Percentiles rank a stretch among this genome's conserved stretches.
phyloP scores from a whole-genome alignment of 2,888 invertebrate species.

The Orthonevra nobilis region DNA sequence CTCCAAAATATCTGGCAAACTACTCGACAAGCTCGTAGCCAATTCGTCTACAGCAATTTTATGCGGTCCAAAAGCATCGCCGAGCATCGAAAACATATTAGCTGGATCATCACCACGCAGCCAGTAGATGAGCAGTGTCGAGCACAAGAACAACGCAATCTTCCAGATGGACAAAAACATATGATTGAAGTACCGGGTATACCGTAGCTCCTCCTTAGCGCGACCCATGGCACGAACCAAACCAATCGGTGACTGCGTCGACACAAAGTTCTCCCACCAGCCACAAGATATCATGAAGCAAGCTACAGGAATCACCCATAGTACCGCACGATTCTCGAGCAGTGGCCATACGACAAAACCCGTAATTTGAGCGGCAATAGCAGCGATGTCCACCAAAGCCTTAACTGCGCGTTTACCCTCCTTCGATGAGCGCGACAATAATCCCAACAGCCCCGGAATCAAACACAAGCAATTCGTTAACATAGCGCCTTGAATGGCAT shows the following conservation, averaged over 20 bases:
- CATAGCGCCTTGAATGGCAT: conserved; percentile 97
- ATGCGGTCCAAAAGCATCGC: conserved; percentile 88
- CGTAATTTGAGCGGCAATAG: conserved; percentile 93
- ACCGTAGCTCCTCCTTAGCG: conserved; percentile 89
- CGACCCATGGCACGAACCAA: conserved; percentile 86
- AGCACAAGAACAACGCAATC: conserved; percentile 88
- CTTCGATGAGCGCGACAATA: conserved; percentile 90
- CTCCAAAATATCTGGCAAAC: conserved; percentile 87
- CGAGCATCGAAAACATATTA: conserved; percentile 88
- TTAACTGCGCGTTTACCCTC: conserved; percentile 89
- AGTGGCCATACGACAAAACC: conserved; percentile 96
- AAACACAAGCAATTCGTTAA: conserved; percentile 97
- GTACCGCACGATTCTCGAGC: conserved; percentile 86
- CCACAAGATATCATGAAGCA: conserved; percentile 93
- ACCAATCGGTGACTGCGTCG: conserved; percentile 89
- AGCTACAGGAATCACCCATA: conserved; percentile 93
- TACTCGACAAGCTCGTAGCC: conserved; percentile 77
- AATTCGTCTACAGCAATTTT: conserved; percentile 88
- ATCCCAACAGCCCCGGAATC: conserved; percentile 87
- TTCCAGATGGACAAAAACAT: conserved; percentile 96
- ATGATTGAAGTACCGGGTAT: conserved; percentile 93
- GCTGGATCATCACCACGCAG: conserved; percentile 88
- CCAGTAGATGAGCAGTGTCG: conserved; percentile 87
- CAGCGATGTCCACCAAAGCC: conserved; percentile 90
- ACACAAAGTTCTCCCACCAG: conserved; percentile 99